Base-by-base conservation (phyloP, 2,113 vertebrate species). In the Leucosticte australis region DNA sequence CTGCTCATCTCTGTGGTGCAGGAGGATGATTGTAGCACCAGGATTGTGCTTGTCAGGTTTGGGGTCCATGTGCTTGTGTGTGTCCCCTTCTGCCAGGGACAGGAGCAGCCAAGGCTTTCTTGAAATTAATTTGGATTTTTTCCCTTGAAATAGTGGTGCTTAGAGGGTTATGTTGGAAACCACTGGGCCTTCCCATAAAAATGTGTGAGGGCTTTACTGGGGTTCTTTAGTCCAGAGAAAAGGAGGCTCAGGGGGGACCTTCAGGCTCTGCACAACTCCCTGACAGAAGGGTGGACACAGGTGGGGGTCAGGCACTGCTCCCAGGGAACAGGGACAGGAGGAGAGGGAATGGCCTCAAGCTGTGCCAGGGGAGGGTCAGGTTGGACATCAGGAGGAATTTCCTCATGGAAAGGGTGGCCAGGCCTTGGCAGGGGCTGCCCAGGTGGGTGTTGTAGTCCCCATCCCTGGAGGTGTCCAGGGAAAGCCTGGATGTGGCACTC, bases 291-390 rank as follows among this genome's bases (percentile, higher is more conserved):
- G 24, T 23, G 56, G 56, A 24, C 56, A 35, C 1, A 4, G 14
- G 33, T 57, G 9, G 6, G 26, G 15, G 3, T 44, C 1, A 0
- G 47, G 55, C 47, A 62, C 13, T 75, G 55, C 14, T 69, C 21
- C 60, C 79, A 13, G 46, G 42, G 46, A 47, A 39, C 28, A 60
- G 46, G 47, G n/a, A 62, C 62, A 83, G 53, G 24, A 41, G 0
- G 1, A 30, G 20, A 12, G 21, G 39, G 3, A 53, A 55, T 0
- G 0, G 26, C 63, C 47, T 69, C 55, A 55, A 0, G 12, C 3
- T 42, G 30, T 7, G 26, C 49, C 3, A 28, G 41, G 30, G 26
- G 26, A 55, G 16, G 9, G 0, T 18, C 2, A 41, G 47, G n/a
- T 13, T 83, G 47, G 21, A 31, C 24, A 31, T 39, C 46, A 68